Base-by-base conservation (phyloP, 2,888 invertebrate genomes). In the Orthosia cruda region DNA sequence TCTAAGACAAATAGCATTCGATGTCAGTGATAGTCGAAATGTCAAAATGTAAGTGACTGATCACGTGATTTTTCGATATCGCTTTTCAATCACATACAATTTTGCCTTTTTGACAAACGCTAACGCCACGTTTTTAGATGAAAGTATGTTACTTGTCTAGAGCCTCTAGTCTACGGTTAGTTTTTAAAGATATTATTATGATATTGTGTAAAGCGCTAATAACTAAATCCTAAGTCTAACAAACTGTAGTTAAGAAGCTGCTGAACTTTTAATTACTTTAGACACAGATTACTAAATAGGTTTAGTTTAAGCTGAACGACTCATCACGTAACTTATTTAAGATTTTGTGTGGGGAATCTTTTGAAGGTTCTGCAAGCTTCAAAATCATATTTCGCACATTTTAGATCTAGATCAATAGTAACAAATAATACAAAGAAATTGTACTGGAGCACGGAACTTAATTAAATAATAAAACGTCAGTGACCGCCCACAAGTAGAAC, bases 401-500 rank as follows among this genome's bases (percentile, higher is more conserved):
- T 49, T 57, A 45, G 62, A 57, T 66, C 9, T 47, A 32, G 12
- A 20, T 40, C 74, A 18, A 68, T 82, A 50, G 79, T 81, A 79
- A 61, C 32, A 52, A 23, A 16, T 50, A 12, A 71, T 40, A 52
- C 63, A 54, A 65, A 57, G 59, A 74, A 61, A 71, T 74, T 61
- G 64, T 32, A 54, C 54, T 61, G 3, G 50, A 71, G 57, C 16
- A 68, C 54, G 61, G 45, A 68, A 65, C 50, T 71, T 74, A 74
- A 83, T 79, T 79, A 70, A 71, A 83, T 74, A 74, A 64, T 50
- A 54, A 13, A 16, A 50, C 45, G 55, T 62, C 66, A 50, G 40
- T 68, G 49, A 32, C 61, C 83, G 71, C 80, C 68, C 57, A 71
- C 83, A 71, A 62, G 49, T 49, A 65, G 58, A 71, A 65, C 54